Percentiles rank a stretch among this genome's conserved stretches.
phyloP scores from a whole-genome alignment of 2,113 vertebrate species.

The human region GRCh38 chr17:55614001-55614500 shows the following conservation, averaged over 20 bases:
- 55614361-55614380: background rate
- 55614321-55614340: background rate
- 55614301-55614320: background rate
- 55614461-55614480: background rate
- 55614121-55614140: background rate
- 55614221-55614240: background rate
- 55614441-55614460: background rate
- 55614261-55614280: background rate
- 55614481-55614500: background rate
- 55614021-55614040: background rate
- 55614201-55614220: background rate
- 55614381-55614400: background rate
- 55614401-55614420: background rate
- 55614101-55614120: background rate
- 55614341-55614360: background rate
- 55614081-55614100: background rate
- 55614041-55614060: background rate
- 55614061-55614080: background rate
- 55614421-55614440: background rate
- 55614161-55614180: background rate
- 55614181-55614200: background rate
- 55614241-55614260: background rate
- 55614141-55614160: background rate
- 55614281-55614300: background rate
- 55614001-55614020: background rate